Evolutionary conservation across 2,113 vertebrate genomes (phyloP).

Genomic region (Grallaria varia): DNA sequence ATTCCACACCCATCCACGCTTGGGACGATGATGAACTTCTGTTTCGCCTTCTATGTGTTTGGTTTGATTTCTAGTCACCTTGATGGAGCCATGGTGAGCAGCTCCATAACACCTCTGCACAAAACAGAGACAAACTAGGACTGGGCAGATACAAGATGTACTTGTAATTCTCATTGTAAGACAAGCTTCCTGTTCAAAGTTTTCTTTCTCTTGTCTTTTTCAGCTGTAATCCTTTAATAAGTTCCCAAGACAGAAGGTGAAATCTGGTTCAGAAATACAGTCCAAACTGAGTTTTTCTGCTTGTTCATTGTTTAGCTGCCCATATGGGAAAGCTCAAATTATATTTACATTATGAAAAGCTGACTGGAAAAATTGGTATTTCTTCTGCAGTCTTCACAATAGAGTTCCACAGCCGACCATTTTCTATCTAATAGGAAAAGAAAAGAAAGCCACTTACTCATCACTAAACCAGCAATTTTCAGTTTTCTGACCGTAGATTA

Average conservation of each 20-base stretch:
- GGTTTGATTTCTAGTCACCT: constrained; percentile 86
- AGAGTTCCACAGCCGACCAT: constrained; percentile 74
- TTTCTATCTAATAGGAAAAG: constrained; percentile 74
- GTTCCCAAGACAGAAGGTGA: constrained; percentile 53
- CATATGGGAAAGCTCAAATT: constrained; percentile 65
- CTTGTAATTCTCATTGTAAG: constrained; percentile 93
- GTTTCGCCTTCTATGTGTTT: constrained; percentile 86
- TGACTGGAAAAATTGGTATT: constrained; percentile 17
- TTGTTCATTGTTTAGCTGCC: constrained; percentile 82
- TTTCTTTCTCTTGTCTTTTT: constrained; percentile 54
- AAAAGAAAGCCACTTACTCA: constrained; percentile 54
- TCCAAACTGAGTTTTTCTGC: constrained; percentile 75
- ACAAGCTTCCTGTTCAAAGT: constrained; percentile 60
- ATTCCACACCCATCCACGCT: constrained; percentile 99
- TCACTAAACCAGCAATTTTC: constrained; percentile 36
- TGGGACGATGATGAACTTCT: constrained; percentile 96
- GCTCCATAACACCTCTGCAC: constrained; percentile 88
- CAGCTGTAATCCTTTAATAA: constrained; percentile 65
- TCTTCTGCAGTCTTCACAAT: constrained; percentile 73
- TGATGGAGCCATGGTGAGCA: constrained; percentile 76
- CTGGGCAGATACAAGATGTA: constrained; percentile 89
- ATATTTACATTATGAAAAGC: constrained; percentile 87
- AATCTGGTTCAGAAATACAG: constrained; percentile 74
- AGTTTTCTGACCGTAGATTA: background rate
- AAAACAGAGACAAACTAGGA: constrained; percentile 96